Evolutionary conservation across 2,113 vertebrate genomes (phyloP).

Genomic region (Chaetorhynchus papuensis): DNA sequence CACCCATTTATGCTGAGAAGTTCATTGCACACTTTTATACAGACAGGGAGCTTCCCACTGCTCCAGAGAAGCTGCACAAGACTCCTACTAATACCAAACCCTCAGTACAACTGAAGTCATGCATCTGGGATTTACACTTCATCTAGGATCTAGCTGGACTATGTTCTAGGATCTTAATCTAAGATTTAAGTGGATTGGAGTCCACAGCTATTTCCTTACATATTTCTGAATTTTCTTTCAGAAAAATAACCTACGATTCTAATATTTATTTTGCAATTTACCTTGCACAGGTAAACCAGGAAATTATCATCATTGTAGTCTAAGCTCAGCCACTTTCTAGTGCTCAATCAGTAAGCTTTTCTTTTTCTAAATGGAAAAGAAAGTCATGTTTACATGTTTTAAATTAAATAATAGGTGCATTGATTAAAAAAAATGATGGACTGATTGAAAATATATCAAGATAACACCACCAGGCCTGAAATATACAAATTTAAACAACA

Average conservation of each 20-base stretch:
- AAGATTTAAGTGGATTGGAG: background rate
- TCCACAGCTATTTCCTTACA: background rate
- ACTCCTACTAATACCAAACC: background rate
- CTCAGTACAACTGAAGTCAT: background rate
- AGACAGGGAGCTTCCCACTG: background rate
- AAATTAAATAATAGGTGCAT: background rate
- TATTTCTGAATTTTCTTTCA: background rate
- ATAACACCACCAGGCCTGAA: background rate
- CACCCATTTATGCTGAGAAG: background rate
- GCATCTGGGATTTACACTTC: background rate
- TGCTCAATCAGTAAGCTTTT: background rate
- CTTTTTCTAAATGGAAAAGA: background rate
- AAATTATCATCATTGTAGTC: background rate
- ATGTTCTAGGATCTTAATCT: background rate
- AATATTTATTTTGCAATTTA: background rate
- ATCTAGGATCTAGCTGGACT: background rate
- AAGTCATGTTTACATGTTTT: background rate
- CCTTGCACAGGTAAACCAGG: background rate
- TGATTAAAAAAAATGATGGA: background rate
- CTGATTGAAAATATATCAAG: accelerated
- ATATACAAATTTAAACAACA: background rate
- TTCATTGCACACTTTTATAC: accelerated
- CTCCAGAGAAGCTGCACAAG: background rate
- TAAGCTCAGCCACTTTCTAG: background rate
- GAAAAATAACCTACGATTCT: background rate